A percentile compares a stretch with the other conserved stretches of the same genome.
These are phyloP conservation scores for Neria commutata DNA, from an alignment of 2,888 invertebrate species.

Conservation along the genomic window DNA sequence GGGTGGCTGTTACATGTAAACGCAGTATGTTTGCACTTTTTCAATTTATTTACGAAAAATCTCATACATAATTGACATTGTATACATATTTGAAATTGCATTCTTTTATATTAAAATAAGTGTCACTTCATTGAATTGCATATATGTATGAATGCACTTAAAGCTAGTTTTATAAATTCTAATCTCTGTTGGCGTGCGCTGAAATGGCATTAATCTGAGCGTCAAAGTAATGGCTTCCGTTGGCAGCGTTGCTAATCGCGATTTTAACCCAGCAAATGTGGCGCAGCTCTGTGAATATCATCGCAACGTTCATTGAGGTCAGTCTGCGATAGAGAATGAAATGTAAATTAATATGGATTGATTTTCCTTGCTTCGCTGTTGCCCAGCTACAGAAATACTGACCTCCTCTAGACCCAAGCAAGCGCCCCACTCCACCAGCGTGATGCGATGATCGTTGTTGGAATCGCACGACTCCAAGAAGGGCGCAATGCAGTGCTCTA, in stretches of 20 bases:
- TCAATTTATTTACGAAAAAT: too few species aligned
- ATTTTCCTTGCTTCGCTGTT: too few species aligned
- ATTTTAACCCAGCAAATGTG: slow-evolving; percentile 52
- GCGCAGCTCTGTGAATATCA: slow-evolving; percentile 67
- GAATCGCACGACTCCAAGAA: slow-evolving; percentile 91
- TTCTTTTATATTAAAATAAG: neutral
- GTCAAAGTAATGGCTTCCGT: neutral
- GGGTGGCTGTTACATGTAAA: too few species aligned
- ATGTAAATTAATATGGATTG: neutral
- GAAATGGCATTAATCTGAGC: neutral
- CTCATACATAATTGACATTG: too few species aligned
- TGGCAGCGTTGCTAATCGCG: neutral
- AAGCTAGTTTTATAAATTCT: too few species aligned
- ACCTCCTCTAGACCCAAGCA: slow-evolving; percentile 86
- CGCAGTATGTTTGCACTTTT: too few species aligned
- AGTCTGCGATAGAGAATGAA: slow-evolving; percentile 64
- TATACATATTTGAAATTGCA: neutral
- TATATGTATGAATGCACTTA: too few species aligned
- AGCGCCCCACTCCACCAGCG: slow-evolving; percentile 90
- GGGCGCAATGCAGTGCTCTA: slow-evolving; percentile 97
- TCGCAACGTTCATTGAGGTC: slow-evolving; percentile 83
- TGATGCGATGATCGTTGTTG: slow-evolving; percentile 88
- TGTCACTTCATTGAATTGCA: too few species aligned
- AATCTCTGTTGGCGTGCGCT: too few species aligned
- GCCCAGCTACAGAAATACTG: slow-evolving; percentile 32